These are phyloP conservation scores for Danio jaintianensis DNA, from an alignment of 2,797 vertebrate species.

Conservation along the genomic window DNA sequence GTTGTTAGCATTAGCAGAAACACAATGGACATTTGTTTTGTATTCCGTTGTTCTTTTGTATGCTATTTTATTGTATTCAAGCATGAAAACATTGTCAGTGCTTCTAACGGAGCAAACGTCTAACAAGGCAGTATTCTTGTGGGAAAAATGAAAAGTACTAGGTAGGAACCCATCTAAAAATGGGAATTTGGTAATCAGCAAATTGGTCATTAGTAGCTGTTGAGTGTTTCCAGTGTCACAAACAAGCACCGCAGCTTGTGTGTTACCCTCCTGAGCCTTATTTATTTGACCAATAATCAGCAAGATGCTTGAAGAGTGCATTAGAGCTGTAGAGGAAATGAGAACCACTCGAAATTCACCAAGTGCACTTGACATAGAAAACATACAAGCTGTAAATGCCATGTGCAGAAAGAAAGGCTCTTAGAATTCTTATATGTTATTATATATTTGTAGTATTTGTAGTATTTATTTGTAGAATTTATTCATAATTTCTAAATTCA, in stretches of 20 bases:
- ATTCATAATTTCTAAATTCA: too few relatives aligned
- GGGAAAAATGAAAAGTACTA: background rate
- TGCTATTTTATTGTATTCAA: background rate
- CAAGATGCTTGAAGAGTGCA: slow-evolving; percentile 78
- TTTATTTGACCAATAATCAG: slow-evolving; percentile 80
- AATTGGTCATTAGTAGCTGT: slow-evolving; percentile 77
- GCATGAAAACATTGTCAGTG: background rate
- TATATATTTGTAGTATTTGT: too few relatives aligned
- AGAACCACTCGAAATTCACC: slow-evolving; percentile 70
- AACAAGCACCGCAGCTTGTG: slow-evolving; percentile 76
- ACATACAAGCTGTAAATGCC: slow-evolving; percentile 62
- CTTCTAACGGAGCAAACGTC: slow-evolving; percentile 1
- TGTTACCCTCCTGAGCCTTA: slow-evolving; percentile 75
- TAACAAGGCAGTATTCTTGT: background rate
- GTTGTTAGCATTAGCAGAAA: slow-evolving; percentile 12
- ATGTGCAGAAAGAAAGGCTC: slow-evolving; percentile 39
- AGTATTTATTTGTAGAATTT: too few relatives aligned
- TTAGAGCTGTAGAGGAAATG: slow-evolving; percentile 76
- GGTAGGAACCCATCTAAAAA: slow-evolving; percentile 7
- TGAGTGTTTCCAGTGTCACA: slow-evolving; percentile 66
- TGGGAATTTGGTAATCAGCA: slow-evolving; percentile 75
- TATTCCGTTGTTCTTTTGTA: background rate
- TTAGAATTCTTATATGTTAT: too few relatives aligned
- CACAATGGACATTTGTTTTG: background rate
- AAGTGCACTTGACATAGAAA: slow-evolving; percentile 70